Evolutionary conservation across 2,888 invertebrate genomes (phyloP).

Genomic region (Drosophila basisetae): DNA sequence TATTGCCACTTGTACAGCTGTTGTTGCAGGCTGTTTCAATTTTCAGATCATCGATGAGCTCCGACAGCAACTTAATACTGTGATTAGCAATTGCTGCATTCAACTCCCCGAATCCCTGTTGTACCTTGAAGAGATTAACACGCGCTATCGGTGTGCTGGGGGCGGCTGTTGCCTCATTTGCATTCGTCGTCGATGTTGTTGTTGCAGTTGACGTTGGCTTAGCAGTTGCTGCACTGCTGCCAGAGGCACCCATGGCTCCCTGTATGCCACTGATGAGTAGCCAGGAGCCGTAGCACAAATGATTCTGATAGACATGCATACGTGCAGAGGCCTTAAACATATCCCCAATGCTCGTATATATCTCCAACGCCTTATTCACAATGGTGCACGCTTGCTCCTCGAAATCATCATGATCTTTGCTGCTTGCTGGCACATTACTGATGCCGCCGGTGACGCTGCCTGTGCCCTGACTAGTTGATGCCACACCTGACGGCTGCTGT

Average conservation of each 20-base stretch:
- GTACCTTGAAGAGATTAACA: slow-evolving; percentile 90
- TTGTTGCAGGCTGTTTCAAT: slow-evolving; percentile 82
- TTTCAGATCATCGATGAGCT: slow-evolving; percentile 84
- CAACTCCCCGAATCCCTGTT: slow-evolving; percentile 94
- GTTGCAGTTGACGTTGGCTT: slow-evolving; percentile 78
- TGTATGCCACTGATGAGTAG: slow-evolving; percentile 94
- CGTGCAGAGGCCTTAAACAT: slow-evolving; percentile 94
- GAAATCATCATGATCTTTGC: slow-evolving; percentile 89
- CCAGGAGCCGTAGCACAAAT: slow-evolving; percentile 95
- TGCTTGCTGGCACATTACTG: slow-evolving; percentile 28
- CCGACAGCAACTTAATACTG: slow-evolving; percentile 89
- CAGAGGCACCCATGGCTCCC: slow-evolving; percentile 90
- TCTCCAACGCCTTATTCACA: slow-evolving; percentile 94
- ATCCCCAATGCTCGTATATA: slow-evolving; percentile 92
- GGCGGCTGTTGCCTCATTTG: slow-evolving; percentile 77
- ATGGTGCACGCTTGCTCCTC: slow-evolving; percentile 93
- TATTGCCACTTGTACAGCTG: slow-evolving; percentile 5
- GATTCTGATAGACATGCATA: slow-evolving; percentile 95
- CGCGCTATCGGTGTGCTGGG: slow-evolving; percentile 86
- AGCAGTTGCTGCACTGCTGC: slow-evolving; percentile 87
- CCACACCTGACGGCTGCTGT: slow-evolving; percentile 34
- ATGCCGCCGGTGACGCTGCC: slow-evolving; percentile 38
- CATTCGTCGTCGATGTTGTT: slow-evolving; percentile 9
- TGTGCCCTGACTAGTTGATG: slow-evolving; percentile 64
- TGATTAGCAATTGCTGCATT: slow-evolving; percentile 95